Conservation (phyloP, 2,113 vertebrate species). For the Brachyhypopomus occidentalis region DNA sequence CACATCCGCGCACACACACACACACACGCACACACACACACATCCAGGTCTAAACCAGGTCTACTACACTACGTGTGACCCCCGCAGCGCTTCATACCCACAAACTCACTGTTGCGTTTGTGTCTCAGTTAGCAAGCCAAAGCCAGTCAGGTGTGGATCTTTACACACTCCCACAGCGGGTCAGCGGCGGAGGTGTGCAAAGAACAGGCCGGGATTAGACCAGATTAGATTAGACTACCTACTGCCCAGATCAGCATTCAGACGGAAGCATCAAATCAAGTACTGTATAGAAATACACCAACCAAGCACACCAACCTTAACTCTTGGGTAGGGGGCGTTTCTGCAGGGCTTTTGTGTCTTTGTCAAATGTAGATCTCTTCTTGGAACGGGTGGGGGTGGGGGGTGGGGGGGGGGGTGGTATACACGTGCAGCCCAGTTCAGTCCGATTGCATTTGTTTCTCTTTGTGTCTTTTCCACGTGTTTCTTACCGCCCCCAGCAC, state of each 20-base stretch:
- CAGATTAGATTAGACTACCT: slow-evolving; percentile 4
- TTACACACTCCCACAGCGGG: slow-evolving; percentile 36
- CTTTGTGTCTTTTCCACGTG: neutral
- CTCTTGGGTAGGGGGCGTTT: slow-evolving; percentile 20
- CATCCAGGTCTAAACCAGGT: neutral
- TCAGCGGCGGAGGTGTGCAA: slow-evolving; percentile 27
- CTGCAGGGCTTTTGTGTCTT: slow-evolving; percentile 16
- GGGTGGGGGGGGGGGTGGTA: too few species aligned
- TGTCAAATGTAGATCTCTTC: slow-evolving; percentile 22
- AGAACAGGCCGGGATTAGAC: slow-evolving; percentile 2
- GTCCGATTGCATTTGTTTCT: neutral
- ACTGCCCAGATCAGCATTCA: slow-evolving; percentile 24
- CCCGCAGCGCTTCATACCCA: slow-evolving; percentile 50
- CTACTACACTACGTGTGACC: neutral
- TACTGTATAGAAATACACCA: slow-evolving; percentile 24
- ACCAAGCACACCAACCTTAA: slow-evolving; percentile 47
- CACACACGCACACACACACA: neutral
- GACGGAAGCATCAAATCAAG: slow-evolving; percentile 40
- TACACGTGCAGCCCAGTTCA: neutral
- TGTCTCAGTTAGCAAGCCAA: slow-evolving; percentile 64
- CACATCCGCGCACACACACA: neutral
- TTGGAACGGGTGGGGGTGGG: neutral
- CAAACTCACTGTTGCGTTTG: slow-evolving; percentile 66
- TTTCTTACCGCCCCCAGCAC: neutral
- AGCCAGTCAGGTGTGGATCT: neutral